phyloP scores from a whole-genome alignment of 2,113 vertebrate species.

The Bothrops jararaca region DNA sequence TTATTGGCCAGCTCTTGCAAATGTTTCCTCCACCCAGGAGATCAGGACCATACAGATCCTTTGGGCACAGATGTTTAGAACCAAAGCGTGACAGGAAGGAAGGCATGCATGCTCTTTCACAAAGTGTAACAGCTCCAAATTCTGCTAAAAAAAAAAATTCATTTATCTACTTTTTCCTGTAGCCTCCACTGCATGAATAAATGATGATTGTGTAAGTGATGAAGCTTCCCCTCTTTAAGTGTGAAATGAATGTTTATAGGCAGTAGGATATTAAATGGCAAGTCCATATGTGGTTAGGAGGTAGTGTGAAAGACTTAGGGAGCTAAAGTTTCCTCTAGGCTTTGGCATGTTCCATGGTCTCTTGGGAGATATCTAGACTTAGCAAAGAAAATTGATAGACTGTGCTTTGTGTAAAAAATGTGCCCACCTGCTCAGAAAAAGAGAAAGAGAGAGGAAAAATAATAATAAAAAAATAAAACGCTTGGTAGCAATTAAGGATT shows the following conservation, averaged over 20 bases:
- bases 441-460: background rate
- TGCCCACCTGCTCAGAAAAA: background rate
- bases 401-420: background rate
- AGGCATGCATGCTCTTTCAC: slow-evolving; percentile 40
- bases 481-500: background rate
- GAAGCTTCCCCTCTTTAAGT: slow-evolving; percentile 67
- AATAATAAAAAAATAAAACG: background rate
- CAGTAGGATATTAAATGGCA: slow-evolving; percentile 61
- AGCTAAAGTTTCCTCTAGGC: slow-evolving; percentile 36
- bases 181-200: slow-evolving; percentile 63
- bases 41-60: background rate
- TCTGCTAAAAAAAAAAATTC: slow-evolving; percentile 41
- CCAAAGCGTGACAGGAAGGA: background rate
- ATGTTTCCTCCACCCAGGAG: background rate
- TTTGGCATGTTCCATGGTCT: background rate
- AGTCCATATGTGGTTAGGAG: slow-evolving; percentile 47
- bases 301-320: slow-evolving; percentile 29
- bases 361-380: background rate
- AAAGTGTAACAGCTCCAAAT: slow-evolving; percentile 55
- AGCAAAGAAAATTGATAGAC: background rate
- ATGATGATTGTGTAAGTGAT: slow-evolving; percentile 67
- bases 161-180: slow-evolving; percentile 63
- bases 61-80: background rate
- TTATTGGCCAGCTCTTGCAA: background rate
- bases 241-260: slow-evolving; percentile 69